Conservation (phyloP, 2,113 vertebrate species). For the Morone chrysops region DNA sequence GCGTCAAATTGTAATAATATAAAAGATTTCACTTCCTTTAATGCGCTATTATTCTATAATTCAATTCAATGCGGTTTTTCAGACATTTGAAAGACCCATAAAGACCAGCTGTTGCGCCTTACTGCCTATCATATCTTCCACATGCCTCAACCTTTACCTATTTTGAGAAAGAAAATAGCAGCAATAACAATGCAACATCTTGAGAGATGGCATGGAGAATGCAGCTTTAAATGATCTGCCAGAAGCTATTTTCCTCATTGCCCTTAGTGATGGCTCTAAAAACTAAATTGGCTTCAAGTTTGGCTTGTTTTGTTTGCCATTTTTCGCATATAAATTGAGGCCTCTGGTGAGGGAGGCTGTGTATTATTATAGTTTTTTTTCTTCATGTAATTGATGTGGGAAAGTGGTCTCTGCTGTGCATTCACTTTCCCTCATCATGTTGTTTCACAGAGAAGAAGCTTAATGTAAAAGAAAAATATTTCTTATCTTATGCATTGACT, state of each 20-base stretch:
- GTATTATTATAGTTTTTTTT: slow-evolving; percentile 19
- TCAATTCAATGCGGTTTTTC: not conserved
- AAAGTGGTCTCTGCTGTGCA: slow-evolving; percentile 29
- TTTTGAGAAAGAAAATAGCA: slow-evolving; percentile 43
- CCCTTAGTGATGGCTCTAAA: slow-evolving; percentile 63
- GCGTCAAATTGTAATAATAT: not conserved
- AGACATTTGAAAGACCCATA: slow-evolving; percentile 8
- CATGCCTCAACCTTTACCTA: slow-evolving; percentile 37
- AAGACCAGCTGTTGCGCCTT: not conserved
- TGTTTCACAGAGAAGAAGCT: slow-evolving; percentile 41
- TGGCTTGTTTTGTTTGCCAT: slow-evolving; percentile 55
- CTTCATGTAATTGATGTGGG: slow-evolving; percentile 52
- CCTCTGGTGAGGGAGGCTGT: slow-evolving; percentile 50
- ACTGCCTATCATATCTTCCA: slow-evolving; percentile 19
- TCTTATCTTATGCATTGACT: slow-evolving; percentile 14
- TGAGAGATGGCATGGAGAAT: slow-evolving; percentile 49
- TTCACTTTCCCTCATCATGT: slow-evolving; percentile 25
- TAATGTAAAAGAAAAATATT: slow-evolving; percentile 38
- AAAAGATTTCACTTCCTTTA: not conserved
- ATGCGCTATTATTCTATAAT: not conserved
- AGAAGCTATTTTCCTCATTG: slow-evolving; percentile 63
- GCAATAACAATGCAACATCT: slow-evolving; percentile 52
- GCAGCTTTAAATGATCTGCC: slow-evolving; percentile 65
- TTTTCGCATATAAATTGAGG: slow-evolving; percentile 62
- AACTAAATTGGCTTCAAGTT: slow-evolving; percentile 69